These are phyloP conservation scores for Scaptomyza pallida DNA, from an alignment of 1,140 invertebrate species.

Conservation along the genomic window DNA sequence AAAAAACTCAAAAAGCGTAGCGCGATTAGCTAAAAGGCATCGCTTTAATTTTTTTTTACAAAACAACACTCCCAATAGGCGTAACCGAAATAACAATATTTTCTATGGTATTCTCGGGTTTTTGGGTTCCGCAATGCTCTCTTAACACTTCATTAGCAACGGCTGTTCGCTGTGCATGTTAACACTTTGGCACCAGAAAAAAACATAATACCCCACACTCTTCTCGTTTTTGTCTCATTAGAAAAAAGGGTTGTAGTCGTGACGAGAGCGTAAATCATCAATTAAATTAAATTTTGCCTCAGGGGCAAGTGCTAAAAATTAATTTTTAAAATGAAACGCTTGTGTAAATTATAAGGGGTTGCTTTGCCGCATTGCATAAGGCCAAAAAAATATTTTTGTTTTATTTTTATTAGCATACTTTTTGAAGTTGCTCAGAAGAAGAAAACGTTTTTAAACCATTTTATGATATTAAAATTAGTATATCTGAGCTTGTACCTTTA, in stretches of 20 bases:
- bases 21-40: constrained; percentile 25
- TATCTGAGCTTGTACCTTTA: too few species aligned
- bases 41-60: constrained; percentile 57
- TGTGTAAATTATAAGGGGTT: constrained; percentile 65
- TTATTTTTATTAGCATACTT: too few species aligned
- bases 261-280: constrained; percentile 66
- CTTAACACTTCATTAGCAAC: constrained; percentile 59
- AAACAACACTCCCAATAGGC: constrained; percentile 41
- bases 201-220: constrained; percentile 3
- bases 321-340: constrained; percentile 73
- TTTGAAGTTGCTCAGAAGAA: too few species aligned
- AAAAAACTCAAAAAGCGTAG: background rate
- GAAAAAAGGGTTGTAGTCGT: constrained; percentile 52
- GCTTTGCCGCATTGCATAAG: too few species aligned
- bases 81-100: constrained; percentile 18
- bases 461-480: too few species aligned
- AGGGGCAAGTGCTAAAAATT: constrained; percentile 62
- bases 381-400: too few species aligned
- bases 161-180: constrained; percentile 16
- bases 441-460: too few species aligned
- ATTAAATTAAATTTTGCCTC: constrained; percentile 66
- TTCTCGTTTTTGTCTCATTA: constrained; percentile 25
- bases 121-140: background rate
- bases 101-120: constrained; percentile 8
- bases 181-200: constrained; percentile 26